These are phyloP conservation scores for Orthosia cruda DNA, from an alignment of 2,888 invertebrate genomes.

Conservation along the genomic window DNA sequence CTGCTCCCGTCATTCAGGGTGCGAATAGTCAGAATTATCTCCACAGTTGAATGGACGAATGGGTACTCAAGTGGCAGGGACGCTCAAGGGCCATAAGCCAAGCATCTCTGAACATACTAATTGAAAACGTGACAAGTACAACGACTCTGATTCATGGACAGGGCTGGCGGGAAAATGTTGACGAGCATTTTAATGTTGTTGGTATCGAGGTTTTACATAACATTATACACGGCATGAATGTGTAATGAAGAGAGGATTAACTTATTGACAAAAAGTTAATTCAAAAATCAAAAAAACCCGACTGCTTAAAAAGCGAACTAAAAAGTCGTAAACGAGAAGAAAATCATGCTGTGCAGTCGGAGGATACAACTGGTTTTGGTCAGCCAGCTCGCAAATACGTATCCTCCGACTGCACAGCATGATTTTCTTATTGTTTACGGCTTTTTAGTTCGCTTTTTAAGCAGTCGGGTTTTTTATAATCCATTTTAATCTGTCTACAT, in stretches of 20 bases:
- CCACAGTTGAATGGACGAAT: slow-evolving; percentile 63
- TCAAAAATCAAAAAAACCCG: no score
- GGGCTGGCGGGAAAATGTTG: slow-evolving; percentile 59
- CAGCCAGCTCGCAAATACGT: no score
- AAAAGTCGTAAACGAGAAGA: no score
- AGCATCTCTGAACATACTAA: slow-evolving; percentile 83
- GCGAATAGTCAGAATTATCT: slow-evolving; percentile 67
- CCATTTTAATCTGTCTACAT: no score
- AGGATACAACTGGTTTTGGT: no score
- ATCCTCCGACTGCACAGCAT: no score
- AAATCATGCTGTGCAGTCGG: no score
- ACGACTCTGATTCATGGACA: slow-evolving; percentile 71
- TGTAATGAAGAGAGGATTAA: not conserved
- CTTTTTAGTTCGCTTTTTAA: no score
- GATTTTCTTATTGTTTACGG: no score
- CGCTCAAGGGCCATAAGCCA: slow-evolving; percentile 79
- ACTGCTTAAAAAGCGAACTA: no score
- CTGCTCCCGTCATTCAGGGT: slow-evolving; percentile 57
- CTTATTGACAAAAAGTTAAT: not conserved
- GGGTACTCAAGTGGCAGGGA: slow-evolving; percentile 63
- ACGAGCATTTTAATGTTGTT: slow-evolving; percentile 15
- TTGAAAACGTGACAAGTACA: slow-evolving; percentile 88
- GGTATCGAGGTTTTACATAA: slow-evolving; percentile 16
- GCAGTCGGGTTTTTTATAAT: no score
- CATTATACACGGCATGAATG: not conserved